Evolutionary conservation across 2,888 invertebrate species (phyloP).

Genomic region (Arge pagana): DNA sequence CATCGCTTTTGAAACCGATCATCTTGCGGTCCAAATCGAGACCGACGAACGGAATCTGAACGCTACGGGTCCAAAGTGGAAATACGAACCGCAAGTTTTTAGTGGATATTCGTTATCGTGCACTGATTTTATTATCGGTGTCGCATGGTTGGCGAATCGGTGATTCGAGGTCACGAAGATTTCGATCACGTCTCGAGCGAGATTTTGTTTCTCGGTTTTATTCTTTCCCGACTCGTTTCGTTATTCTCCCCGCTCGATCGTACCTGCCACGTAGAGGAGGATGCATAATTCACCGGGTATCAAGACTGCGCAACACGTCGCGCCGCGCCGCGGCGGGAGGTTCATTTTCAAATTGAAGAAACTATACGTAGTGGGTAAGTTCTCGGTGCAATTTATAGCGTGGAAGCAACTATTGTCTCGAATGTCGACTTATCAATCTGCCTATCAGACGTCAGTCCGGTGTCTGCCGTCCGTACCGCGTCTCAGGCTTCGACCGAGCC

Average conservation of each 20-base stretch:
- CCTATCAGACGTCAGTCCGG: constrained; percentile 19
- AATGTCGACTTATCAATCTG: constrained; percentile 23
- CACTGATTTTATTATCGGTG: too few relatives aligned
- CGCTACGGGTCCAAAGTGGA: too few relatives aligned
- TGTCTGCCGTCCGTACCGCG: constrained; percentile 13
- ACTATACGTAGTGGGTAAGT: constrained; percentile 12
- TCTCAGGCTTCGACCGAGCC: constrained; percentile 6
- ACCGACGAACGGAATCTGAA: too few relatives aligned
- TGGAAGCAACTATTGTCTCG: constrained; percentile 20
- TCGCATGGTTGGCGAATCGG: too few relatives aligned
- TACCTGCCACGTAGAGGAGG: constrained; percentile 16
- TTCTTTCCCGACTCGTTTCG: too few relatives aligned
- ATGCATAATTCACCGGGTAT: constrained; percentile 18
- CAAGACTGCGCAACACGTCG: background rate
- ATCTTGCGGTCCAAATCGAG: too few relatives aligned
- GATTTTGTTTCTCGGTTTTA: too few relatives aligned
- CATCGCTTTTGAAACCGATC: too few relatives aligned
- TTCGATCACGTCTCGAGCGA: too few relatives aligned
- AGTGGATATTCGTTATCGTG: too few relatives aligned
- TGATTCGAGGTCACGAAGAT: too few relatives aligned
- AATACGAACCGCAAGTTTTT: too few relatives aligned
- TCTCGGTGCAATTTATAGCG: constrained; percentile 14
- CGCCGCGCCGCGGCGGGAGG: constrained; percentile 8
- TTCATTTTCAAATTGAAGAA: constrained; percentile 22
- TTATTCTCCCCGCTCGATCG: constrained; percentile 13